Evolutionary conservation across 2,888 invertebrate genomes (phyloP), one percentile per base, ranked within the genome.

Genomic region (Epinotia brunnichana): DNA sequence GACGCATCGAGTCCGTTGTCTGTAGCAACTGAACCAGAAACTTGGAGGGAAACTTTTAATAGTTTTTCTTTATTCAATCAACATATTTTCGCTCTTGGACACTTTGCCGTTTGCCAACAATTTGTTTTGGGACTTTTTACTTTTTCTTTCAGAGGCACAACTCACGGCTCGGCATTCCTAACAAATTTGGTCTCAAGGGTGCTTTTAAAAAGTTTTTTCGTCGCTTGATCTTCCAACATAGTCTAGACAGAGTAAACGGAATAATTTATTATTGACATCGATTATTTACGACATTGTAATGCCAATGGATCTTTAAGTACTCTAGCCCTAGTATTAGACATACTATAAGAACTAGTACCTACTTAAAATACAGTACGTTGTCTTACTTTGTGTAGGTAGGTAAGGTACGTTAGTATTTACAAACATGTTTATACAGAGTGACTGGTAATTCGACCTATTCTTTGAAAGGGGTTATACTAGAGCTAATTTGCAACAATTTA

Each of bases 61-160:
- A 91, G 91, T 91, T 91, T 92, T 92, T 88, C 91, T 90, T 91
- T 91, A 91, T 92, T 91, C 91, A 91, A 92, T 92, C 92, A 92
- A 91, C 92, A 92, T 92, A 91, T 91, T 91, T 92, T 91, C 85
- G 88, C 87, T 89, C 86, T 87, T 86, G 88, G 91, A 90, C 91
- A 91, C 90, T 91, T 90, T 86, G 86, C 86, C 87, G 89, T 89
- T 91, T 89, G 91, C 90, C 86, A 90, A 91, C 90, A 90, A 91
- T 90, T 91, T 90, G 91, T 91, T 91, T 91, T 80, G 88, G 87
- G 83, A 85, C 85, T 89, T 90, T 90, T 91, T 90, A 85, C 85
- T 89, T 90, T 90, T 91, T 87, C 83, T 84, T 83, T 81, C 76
- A 74, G 83, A 83, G 79, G 82, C 83, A 85, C 81, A 84, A 86